Conservation (phyloP, 2,113 vertebrate genomes). For the Gorsachius goisagi region DNA sequence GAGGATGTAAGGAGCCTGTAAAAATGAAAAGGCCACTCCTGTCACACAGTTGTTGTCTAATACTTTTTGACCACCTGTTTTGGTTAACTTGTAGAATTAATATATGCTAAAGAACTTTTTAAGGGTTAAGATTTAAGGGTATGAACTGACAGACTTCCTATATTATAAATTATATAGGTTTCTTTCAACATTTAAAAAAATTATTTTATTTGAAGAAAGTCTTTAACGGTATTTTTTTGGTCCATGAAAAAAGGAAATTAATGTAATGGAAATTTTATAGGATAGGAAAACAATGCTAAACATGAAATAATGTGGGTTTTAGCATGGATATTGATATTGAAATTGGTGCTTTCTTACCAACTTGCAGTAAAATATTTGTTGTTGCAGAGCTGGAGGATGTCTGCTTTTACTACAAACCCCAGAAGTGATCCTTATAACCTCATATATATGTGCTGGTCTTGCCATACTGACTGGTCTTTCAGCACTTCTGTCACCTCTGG, state of each 20-base stretch:
- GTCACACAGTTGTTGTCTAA: background rate
- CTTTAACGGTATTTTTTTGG: accelerated
- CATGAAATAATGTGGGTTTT: background rate
- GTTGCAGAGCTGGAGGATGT: background rate
- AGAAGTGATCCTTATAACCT: background rate
- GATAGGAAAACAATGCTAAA: background rate
- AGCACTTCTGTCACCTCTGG: background rate
- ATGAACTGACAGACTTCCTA: background rate
- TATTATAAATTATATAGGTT: background rate
- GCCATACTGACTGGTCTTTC: background rate
- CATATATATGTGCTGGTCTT: background rate
- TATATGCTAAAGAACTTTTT: background rate
- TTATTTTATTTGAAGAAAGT: background rate
- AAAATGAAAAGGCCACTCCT: background rate
- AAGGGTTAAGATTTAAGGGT: accelerated
- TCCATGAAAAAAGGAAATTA: background rate
- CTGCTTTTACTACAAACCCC: background rate
- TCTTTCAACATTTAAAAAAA: background rate
- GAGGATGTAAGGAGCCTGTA: background rate
- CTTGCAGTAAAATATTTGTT: background rate
- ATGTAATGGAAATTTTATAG: background rate
- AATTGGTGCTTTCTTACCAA: background rate
- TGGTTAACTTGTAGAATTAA: background rate
- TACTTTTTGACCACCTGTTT: background rate
- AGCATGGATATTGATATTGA: background rate